Evolutionary conservation across 2,113 vertebrate species (phyloP), one percentile per base, ranked within the genome.

Genomic region (Kryptolebias marmoratus): DNA sequence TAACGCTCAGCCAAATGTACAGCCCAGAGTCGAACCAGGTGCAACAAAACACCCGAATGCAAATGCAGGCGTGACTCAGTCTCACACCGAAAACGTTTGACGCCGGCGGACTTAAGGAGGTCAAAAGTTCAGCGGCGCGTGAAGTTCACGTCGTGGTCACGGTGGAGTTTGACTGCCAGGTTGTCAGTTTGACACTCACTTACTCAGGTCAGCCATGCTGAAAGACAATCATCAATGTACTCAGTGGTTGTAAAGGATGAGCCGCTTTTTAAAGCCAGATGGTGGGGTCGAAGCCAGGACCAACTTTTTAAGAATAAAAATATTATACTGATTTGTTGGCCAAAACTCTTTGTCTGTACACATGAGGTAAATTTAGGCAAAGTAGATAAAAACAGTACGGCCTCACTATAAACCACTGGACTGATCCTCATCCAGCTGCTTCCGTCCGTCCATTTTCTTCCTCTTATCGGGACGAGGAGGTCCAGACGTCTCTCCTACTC

Each of bases 1-100:
- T 83, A 92, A 80, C 84, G 82, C 85, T 79, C 87, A 88, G 89
- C 86, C 87, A 90, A 87, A 89, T 68, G 68, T 82, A 73, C 81
- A 78, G 88, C 85, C 81, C 86, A 66, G 82, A 85, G 77, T 84
- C 83, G 77, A 83, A 82, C 75, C 81, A 88, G 79, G 85, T 85
- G 82, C 73, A 39, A 50, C 80, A 64, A 65, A 85, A 65, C 74
- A 61, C 67, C 30, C 68, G 47, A 69, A 64, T 64, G 68, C 70
- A 85, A 71, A 64, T 22, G 30, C 32, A 82, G 67, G 69, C 70
- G 76, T 52, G 59, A 76, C 68, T 79, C 78, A 52, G 59, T 73
- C 79, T 79, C 22, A 27, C 39, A 16, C 61, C 57, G 8, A 71
- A 80, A 82, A 36, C 36, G 32, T 18, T 10, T 11, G 77, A 54